Conservation (phyloP, 2,113 vertebrate genomes). For the Forbesichthys agassizii region DNA sequence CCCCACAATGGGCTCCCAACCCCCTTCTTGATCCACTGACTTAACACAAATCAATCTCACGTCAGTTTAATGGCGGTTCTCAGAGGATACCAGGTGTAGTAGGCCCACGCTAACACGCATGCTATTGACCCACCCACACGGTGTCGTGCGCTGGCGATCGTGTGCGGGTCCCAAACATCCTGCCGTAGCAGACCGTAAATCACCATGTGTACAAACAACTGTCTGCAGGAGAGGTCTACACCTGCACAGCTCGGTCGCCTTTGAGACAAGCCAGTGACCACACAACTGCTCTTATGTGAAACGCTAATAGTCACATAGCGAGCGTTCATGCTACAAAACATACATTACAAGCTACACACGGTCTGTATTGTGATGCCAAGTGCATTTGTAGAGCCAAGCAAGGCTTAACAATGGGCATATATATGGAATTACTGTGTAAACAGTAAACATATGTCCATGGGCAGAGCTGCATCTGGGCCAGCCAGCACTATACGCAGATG, state of each 20-base stretch:
- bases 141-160: constrained; percentile 48
- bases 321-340: background rate
- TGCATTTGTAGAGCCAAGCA: constrained; percentile 46
- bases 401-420: constrained; percentile 59
- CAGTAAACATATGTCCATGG: constrained; percentile 51
- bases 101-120: constrained; percentile 9
- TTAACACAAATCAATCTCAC: background rate
- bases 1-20: no score
- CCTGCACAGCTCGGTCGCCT: constrained; percentile 61
- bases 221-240: constrained; percentile 62
- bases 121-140: constrained; percentile 28
- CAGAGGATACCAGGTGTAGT: constrained; percentile 3
- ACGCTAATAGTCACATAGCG: background rate
- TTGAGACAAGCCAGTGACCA: background rate
- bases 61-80: no score
- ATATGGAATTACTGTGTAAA: constrained; percentile 60
- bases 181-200: constrained; percentile 69
- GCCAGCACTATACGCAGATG: constrained; percentile 50
- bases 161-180: constrained; percentile 71
- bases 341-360: constrained; percentile 24
- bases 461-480: constrained; percentile 66
- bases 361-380: constrained; percentile 39
- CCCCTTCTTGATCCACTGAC: background rate
- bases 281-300: background rate
- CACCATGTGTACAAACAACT: constrained; percentile 76